phyloP scores from a whole-genome alignment of 2,888 invertebrate genomes.

The Tethea ocularis region DNA sequence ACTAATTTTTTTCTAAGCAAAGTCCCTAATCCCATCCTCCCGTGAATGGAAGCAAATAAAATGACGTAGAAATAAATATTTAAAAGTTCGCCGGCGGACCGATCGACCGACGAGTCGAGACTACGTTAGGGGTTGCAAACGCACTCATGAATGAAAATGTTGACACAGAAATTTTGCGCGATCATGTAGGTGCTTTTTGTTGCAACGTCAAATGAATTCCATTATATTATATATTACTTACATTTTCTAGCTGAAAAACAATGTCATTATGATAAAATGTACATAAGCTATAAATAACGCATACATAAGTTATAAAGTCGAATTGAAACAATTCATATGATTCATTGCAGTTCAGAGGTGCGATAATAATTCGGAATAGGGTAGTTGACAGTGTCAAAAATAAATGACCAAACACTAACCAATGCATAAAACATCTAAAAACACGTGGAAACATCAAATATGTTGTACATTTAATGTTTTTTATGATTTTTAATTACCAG shows the following conservation, averaged over 20 bases:
- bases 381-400: too few relatives aligned
- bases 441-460: too few relatives aligned
- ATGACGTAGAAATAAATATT: background rate
- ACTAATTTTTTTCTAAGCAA: constrained; percentile 45
- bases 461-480: too few relatives aligned
- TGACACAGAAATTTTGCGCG: constrained; percentile 50
- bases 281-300: constrained; percentile 41
- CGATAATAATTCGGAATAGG: constrained; percentile 20
- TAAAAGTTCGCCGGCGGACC: constrained; percentile 13
- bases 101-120: constrained; percentile 31
- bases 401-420: too few relatives aligned
- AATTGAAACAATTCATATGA: constrained; percentile 23
- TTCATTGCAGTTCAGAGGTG: constrained; percentile 12
- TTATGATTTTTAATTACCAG: too few relatives aligned
- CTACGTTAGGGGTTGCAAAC: constrained; percentile 45
- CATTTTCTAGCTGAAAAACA: constrained; percentile 39
- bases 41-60: background rate
- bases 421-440: too few relatives aligned
- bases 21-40: constrained; percentile 12
- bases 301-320: constrained; percentile 25
- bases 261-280: too few relatives aligned
- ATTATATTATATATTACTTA: constrained; percentile 31
- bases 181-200: constrained; percentile 43
- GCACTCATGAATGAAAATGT: constrained; percentile 47
- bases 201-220: constrained; percentile 40